Base-by-base conservation (phyloP, 2,888 invertebrate species). In the Polyploca ridens region DNA sequence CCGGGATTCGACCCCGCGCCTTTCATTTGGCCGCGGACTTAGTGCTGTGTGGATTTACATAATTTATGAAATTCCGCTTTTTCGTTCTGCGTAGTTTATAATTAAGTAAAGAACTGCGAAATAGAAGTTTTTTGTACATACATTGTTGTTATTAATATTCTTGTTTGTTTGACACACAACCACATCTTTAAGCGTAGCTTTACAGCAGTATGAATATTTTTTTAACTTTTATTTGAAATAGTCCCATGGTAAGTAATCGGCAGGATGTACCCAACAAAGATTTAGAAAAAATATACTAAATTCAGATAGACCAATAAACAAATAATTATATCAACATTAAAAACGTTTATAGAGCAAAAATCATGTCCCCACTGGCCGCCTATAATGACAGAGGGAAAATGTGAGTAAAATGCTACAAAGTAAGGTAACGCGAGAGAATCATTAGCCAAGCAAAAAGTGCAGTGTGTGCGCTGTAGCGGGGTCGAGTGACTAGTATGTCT, bases 371-470 rank as follows among this genome's bases (percentile, higher is more conserved):
- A n/a, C 10, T 5, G 16, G 8, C 49, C n/a, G 2, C 16, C 4
- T 7, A 49, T n/a, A 49, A 49, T 49, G 49, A 49, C 16, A 49
- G 7, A 49, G 14, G 11, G 16, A 49, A 49, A 49, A 16, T 49
- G 49, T 16, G 0, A 49, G 49, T 16, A 49, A 49, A 49, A n/a
- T 60, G 60, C 41, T 35, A 41, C 60, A 16, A 41, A 60, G 60
- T 16, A 41, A 16, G 19, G 60, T 60, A 59, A 11, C 71, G 73
- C 72, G 69, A 64, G 72, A 76, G 76, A 76, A 79, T 79, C 80
- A 80, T 80, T 80, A 79, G 78, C 79, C 67, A 35, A 66, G 79
- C 77, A 78, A 80, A 80, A 79, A 79, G 76, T 79, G 79, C 78
- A 78, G 74, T 76, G 77, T 76, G 73, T 75, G 76, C 73, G 69